Base-by-base conservation (phyloP, 2,888 invertebrate genomes). In the Platynereis dumerilii region DNA sequence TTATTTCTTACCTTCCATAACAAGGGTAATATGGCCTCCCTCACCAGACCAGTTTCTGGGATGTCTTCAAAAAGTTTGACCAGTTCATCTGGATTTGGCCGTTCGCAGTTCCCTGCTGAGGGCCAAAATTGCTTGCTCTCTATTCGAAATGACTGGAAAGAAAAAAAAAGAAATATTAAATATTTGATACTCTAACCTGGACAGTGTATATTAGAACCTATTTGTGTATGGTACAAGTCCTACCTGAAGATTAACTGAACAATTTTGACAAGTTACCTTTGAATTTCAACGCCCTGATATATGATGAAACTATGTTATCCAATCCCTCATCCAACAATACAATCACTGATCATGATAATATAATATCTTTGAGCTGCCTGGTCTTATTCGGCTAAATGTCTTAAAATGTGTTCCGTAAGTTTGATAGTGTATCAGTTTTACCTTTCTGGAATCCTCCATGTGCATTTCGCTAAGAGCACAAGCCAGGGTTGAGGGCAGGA, bases 41-140 rank as follows among this genome's bases (percentile, higher is more conserved):
- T 67, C 10, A 76, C 57, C 17, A 74, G 28, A 7, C 76, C 75
- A 22, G 66, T 45, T 5, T 53, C 48, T 7, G 74, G 72, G 7
- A 76, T 70, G 39, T 65, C 67, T 61, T 76, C 75, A 48, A 76
- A 62, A 15, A 69, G 67, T 39, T 58, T 62, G 10, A 69, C 71
- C 29, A 76, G 42, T 28, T 71, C 12, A 12, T 62, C 57, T 1
- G 74, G 70, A 24, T 76, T 73, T 1, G 76, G 76, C 24, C 62
- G 70, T 26, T 69, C 65, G 52, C 65, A 65, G 1, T 70, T 71
- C 0, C 67, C 67, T 15, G 69, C 68, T 54, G 58, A 64, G 15
- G 76, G 76, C 76, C 76, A 76, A 60, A 76, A 76, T 24, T 71
- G 58, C 15, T 64, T 57, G 1, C 71, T 70, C 53, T 76, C 57